These are phyloP conservation scores for Drosophila ironensis DNA, from an alignment of 1,140 invertebrate genomes.

Conservation along the genomic window DNA sequence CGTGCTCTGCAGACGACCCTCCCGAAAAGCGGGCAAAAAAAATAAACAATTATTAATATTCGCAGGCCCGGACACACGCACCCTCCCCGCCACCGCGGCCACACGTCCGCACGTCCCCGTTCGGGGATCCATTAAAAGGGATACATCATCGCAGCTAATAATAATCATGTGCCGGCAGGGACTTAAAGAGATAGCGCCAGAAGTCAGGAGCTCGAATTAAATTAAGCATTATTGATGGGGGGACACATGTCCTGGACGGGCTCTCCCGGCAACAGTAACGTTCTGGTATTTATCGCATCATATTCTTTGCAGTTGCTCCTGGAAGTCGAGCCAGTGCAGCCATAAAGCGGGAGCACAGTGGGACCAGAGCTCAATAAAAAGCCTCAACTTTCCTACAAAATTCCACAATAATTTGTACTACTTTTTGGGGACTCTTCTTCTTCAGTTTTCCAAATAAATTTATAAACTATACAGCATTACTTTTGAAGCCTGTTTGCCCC, in stretches of 20 bases:
- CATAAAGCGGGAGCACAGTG: conserved; percentile 50
- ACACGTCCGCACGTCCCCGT: conserved; percentile 17
- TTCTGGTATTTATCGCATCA: conserved; percentile 57
- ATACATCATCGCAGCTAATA: conserved; percentile 77
- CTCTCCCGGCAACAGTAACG: conserved; percentile 26
- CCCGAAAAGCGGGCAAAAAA: conserved; percentile 32
- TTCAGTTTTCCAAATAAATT: no score
- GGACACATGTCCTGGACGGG: conserved; percentile 29
- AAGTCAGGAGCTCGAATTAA: conserved; percentile 54
- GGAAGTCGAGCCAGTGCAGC: conserved; percentile 13
- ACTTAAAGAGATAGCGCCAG: conserved; percentile 57
- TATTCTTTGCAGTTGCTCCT: conserved; percentile 23
- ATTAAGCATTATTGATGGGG: conserved; percentile 76
- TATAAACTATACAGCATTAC: no score
- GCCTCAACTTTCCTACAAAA: no score
- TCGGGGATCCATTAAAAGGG: conserved; percentile 36
- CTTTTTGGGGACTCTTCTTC: no score
- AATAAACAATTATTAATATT: conserved; percentile 78
- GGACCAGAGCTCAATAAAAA: neutral
- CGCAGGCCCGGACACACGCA: conserved; percentile 23
- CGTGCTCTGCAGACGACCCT: conserved; percentile 59
- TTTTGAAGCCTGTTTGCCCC: neutral
- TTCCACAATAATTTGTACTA: no score
- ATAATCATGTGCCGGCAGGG: conserved; percentile 59
- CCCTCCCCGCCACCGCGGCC: conserved; percentile 1